Percentiles rank a stretch among this genome's conserved stretches.
These are phyloP conservation scores for Limnephilus rhombicus DNA, from an alignment of 2,888 invertebrate species.

Conservation along the genomic window DNA sequence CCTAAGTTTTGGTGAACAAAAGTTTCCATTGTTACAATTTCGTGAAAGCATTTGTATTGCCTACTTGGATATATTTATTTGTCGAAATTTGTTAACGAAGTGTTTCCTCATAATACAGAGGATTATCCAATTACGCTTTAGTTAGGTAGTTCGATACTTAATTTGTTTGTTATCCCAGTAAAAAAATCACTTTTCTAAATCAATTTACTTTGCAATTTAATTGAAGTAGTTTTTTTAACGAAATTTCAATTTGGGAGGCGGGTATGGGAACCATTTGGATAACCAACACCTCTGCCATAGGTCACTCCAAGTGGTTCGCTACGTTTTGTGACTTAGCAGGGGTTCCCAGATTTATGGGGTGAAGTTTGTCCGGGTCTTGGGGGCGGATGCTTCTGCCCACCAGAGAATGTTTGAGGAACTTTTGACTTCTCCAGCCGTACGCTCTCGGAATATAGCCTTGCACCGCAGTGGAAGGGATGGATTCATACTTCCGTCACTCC, in stretches of 20 bases:
- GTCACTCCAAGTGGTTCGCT: too few relatives aligned
- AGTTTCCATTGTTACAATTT: conserved; percentile 1
- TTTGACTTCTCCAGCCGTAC: too few relatives aligned
- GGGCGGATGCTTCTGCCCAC: too few relatives aligned
- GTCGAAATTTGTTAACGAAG: background rate
- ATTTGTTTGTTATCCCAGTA: background rate
- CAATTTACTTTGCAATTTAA: background rate
- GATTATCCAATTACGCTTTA: background rate
- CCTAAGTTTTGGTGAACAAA: background rate
- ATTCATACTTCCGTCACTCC: too few relatives aligned
- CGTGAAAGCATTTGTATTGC: background rate
- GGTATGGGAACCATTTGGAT: too few relatives aligned
- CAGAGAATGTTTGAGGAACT: too few relatives aligned
- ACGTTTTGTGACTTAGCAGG: too few relatives aligned
- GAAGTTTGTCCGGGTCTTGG: too few relatives aligned
- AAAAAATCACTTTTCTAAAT: background rate
- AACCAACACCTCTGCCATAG: too few relatives aligned
- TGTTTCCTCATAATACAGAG: background rate
- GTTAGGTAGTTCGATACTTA: background rate
- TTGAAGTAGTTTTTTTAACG: background rate
- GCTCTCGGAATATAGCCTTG: too few relatives aligned
- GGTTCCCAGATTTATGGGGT: too few relatives aligned
- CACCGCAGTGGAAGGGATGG: too few relatives aligned
- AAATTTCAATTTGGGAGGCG: background rate
- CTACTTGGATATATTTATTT: background rate